phyloP scores from a whole-genome alignment of 2,113 vertebrate species.

The Anarhynchus alexandrinus region DNA sequence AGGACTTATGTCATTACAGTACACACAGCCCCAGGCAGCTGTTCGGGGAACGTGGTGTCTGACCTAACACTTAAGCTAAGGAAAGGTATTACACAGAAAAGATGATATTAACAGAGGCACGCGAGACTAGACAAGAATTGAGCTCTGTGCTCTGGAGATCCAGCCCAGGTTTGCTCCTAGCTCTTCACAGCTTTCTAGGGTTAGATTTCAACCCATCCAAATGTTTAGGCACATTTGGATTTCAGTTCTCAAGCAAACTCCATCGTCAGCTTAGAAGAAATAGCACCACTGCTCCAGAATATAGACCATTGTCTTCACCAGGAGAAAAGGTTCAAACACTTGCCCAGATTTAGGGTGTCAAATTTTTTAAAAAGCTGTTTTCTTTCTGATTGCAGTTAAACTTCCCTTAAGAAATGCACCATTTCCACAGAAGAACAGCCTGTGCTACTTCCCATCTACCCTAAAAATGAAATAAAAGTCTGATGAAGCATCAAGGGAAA shows the following conservation, averaged over 20 bases:
- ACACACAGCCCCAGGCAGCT: neutral
- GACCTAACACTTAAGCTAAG: neutral
- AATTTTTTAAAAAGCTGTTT: neutral
- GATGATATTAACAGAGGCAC: too few relatives aligned
- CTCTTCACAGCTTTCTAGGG: neutral
- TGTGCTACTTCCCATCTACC: neutral
- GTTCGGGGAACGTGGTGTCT: neutral
- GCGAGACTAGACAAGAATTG: neutral
- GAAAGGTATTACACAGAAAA: neutral
- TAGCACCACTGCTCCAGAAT: neutral
- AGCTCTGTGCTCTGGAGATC: neutral
- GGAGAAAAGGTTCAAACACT: neutral
- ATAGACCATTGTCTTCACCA: neutral
- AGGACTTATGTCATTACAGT: neutral
- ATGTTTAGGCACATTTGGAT: neutral
- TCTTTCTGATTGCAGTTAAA: neutral
- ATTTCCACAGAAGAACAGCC: neutral
- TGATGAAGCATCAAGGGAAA: neutral
- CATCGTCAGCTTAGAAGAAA: neutral
- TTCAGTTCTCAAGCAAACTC: neutral
- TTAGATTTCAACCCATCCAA: neutral
- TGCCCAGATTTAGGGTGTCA: neutral
- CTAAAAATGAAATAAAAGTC: neutral
- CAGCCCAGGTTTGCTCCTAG: neutral
- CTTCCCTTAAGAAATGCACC: neutral